Conservation (phyloP, 2,113 vertebrate genomes). For the Pterocles orientalis region DNA sequence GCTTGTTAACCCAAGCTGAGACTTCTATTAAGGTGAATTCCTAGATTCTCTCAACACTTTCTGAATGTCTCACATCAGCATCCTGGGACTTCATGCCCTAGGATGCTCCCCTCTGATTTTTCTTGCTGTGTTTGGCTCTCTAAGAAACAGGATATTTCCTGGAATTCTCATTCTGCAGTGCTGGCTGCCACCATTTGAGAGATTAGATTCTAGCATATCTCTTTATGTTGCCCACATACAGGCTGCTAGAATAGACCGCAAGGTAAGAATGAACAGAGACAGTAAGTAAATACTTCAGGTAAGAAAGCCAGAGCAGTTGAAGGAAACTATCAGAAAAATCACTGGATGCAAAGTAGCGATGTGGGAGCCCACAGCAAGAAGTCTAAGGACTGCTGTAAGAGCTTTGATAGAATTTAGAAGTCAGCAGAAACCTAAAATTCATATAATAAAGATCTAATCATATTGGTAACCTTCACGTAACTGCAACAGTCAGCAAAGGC, state of each 20-base stretch:
- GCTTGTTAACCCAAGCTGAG: slow-evolving; percentile 2
- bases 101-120: neutral
- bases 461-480: neutral
- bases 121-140: neutral
- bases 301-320: neutral
- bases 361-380: neutral
- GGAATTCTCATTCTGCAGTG: neutral
- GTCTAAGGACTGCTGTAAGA: neutral
- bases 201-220: neutral
- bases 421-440: neutral
- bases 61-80: neutral
- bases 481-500: neutral
- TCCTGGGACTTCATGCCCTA: neutral
- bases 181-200: neutral
- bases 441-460: neutral
- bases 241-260: neutral
- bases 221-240: neutral
- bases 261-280: neutral
- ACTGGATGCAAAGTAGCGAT: neutral
- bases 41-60: neutral
- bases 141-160: neutral
- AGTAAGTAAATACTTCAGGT: neutral
- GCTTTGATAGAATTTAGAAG: neutral
- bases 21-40: neutral
- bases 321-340: neutral